Conservation (phyloP, 2,113 vertebrate species). For the Poeciliopsis prolifica region DNA sequence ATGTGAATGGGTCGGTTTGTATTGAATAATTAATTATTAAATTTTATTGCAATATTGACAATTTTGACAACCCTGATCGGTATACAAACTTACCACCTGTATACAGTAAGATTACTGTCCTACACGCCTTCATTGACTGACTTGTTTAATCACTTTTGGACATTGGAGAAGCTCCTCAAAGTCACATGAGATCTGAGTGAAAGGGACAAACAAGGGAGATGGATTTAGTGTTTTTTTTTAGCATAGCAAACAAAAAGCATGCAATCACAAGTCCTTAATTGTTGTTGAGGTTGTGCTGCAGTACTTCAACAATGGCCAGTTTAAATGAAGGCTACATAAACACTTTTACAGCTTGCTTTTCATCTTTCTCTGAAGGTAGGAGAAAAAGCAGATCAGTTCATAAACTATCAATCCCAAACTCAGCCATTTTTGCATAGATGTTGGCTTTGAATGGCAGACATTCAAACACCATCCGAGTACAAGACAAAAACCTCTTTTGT, state of each 20-base stretch:
- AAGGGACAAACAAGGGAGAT: neutral
- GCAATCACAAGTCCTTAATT: neutral
- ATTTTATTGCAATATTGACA: no score
- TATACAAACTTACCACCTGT: neutral
- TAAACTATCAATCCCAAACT: neutral
- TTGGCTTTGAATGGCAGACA: neutral
- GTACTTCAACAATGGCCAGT: neutral
- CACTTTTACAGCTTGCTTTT: neutral
- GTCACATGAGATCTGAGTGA: neutral
- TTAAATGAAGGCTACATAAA: neutral
- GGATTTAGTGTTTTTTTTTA: neutral
- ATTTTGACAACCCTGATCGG: no score
- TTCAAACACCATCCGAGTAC: neutral
- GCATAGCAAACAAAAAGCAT: neutral
- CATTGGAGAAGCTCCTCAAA: neutral
- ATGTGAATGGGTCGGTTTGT: no score
- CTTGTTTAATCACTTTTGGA: neutral
- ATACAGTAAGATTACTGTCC: neutral
- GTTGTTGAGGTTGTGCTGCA: neutral
- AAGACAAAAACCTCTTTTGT: conserved; percentile 1
- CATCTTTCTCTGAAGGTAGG: neutral
- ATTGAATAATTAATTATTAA: no score
- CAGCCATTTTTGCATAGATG: neutral
- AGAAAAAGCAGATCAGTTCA: conserved; percentile 1
- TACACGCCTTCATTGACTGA: neutral